Conservation (phyloP, 1,140 invertebrate species). For the Brachionus angularis region DNA sequence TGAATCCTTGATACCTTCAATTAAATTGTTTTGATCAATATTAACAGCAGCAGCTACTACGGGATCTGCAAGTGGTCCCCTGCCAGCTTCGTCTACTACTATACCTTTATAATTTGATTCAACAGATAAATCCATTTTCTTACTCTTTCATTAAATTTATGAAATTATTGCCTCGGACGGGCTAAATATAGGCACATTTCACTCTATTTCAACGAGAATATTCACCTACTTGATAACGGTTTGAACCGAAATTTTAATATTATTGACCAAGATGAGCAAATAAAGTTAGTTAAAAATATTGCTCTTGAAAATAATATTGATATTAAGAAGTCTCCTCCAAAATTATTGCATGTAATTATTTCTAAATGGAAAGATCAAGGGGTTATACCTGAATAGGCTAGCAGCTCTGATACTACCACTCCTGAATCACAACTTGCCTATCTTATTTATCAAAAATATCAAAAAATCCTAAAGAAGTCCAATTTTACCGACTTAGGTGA, state of each 20-base stretch:
- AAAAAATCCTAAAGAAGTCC: neutral
- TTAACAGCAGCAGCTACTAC: too few species aligned
- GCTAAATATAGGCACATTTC: too few species aligned
- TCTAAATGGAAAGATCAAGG: conserved; percentile 15
- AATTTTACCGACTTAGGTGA: neutral
- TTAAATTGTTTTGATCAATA: too few species aligned
- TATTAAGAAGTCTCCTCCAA: neutral
- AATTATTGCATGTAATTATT: neutral
- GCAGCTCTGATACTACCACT: neutral
- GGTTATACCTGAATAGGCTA: neutral
- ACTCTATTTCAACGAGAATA: too few species aligned
- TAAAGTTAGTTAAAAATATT: neutral
- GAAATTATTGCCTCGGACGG: too few species aligned
- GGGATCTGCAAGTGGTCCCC: too few species aligned
- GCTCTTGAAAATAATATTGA: neutral
- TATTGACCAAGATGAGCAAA: neutral
- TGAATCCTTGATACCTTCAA: too few species aligned
- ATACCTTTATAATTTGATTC: too few species aligned
- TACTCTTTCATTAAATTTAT: too few species aligned
- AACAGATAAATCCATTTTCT: too few species aligned
- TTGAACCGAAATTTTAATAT: neutral
- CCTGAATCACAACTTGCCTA: neutral
- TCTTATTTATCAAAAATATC: neutral
- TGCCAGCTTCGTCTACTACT: too few species aligned
- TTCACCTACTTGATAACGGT: too few species aligned